A percentile compares a stretch with the other conserved stretches of the same genome.
These are phyloP conservation scores for Colletes gigas DNA, from an alignment of 1,140 invertebrate genomes.

Conservation along the genomic window DNA sequence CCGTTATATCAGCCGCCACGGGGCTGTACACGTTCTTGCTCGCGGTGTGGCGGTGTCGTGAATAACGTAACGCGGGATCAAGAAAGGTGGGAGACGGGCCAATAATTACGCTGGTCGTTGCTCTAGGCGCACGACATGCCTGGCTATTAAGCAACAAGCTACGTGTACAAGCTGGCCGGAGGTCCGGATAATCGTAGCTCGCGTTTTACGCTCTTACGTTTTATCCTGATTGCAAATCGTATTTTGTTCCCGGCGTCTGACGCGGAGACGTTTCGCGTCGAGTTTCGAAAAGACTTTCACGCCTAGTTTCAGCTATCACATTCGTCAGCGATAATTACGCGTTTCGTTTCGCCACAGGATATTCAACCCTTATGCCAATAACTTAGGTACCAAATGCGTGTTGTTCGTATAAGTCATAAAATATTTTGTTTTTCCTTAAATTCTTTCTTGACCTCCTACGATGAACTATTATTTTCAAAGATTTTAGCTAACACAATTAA, in stretches of 20 bases:
- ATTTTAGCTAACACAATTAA: too few species aligned
- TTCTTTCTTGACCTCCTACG: too few species aligned
- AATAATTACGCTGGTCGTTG: slow-evolving; percentile 70
- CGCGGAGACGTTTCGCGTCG: not conserved
- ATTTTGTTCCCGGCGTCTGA: not conserved
- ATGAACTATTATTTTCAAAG: too few species aligned
- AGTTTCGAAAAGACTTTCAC: too few species aligned
- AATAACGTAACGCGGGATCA: slow-evolving; percentile 39
- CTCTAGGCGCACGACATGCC: slow-evolving; percentile 61
- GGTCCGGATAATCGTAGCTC: slow-evolving; percentile 33
- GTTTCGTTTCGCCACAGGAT: too few species aligned
- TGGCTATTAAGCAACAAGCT: slow-evolving; percentile 63
- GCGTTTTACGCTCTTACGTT: not conserved
- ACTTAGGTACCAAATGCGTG: too few species aligned
- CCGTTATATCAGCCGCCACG: slow-evolving; percentile 11
- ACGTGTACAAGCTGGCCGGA: slow-evolving; percentile 1
- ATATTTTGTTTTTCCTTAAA: too few species aligned
- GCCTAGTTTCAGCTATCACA: too few species aligned
- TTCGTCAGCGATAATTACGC: too few species aligned
- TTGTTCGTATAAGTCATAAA: too few species aligned
- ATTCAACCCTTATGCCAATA: too few species aligned
- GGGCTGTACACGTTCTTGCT: slow-evolving; percentile 2
- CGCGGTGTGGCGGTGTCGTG: slow-evolving; percentile 17
- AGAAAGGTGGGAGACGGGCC: slow-evolving; percentile 52
- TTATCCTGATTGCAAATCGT: not conserved